Conservation (phyloP, 2,888 invertebrate species). For the Bembecia ichneumoniformis region DNA sequence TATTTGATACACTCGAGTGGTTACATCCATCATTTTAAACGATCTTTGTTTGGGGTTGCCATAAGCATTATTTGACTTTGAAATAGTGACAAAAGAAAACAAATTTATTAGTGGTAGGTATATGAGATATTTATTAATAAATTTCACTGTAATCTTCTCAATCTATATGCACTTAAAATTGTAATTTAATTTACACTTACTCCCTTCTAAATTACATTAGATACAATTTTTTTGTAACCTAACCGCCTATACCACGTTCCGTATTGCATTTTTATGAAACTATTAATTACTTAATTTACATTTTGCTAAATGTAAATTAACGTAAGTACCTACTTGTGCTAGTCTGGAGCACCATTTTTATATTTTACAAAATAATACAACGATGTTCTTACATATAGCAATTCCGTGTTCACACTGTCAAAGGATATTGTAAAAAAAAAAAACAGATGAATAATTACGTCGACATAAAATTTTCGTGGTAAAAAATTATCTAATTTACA, state of each 20-base stretch:
- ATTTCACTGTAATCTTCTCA: slow-evolving; percentile 68
- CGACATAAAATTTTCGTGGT: slow-evolving; percentile 15
- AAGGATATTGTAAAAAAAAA: not conserved
- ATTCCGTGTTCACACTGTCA: not conserved
- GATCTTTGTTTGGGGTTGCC: slow-evolving; percentile 21
- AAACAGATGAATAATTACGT: not conserved
- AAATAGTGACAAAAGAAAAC: slow-evolving; percentile 15
- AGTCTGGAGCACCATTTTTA: not conserved
- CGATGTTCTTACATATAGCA: not conserved
- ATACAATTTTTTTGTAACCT: slow-evolving; percentile 24
- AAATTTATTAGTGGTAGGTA: slow-evolving; percentile 50
- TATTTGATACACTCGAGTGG: slow-evolving; percentile 42
- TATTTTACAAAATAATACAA: not conserved
- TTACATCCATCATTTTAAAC: slow-evolving; percentile 33
- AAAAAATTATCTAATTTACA: slow-evolving; percentile 34
- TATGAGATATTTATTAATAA: slow-evolving; percentile 71
- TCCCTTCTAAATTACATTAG: slow-evolving; percentile 44
- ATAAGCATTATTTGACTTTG: slow-evolving; percentile 4
- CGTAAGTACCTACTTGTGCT: slow-evolving; percentile 2
- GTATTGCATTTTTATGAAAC: slow-evolving; percentile 64
- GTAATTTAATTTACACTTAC: slow-evolving; percentile 68
- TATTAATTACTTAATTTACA: slow-evolving; percentile 22
- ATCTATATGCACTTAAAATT: slow-evolving; percentile 63
- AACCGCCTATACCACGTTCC: slow-evolving; percentile 40
- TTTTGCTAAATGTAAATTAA: not conserved